Evolutionary conservation across 2,797 vertebrate genomes (phyloP).

Genomic region (Hapalemur alaotrensis): DNA sequence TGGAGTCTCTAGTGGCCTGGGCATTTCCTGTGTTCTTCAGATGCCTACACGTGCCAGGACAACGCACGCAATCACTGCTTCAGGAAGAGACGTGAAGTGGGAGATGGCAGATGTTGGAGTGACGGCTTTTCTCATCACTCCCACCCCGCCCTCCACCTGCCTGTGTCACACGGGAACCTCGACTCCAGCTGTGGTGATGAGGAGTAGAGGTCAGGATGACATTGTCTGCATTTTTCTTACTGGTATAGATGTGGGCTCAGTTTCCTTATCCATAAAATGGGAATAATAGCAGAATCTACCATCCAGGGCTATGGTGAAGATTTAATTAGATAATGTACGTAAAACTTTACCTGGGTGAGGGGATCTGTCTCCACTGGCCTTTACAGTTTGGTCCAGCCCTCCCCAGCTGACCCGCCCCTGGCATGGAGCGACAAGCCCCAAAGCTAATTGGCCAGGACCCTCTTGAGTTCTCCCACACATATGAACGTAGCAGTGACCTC

Average conservation of each 20-base stretch:
- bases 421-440: fast-evolving
- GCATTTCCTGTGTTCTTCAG: background rate
- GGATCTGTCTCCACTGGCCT: background rate
- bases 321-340: background rate
- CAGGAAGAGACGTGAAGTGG: background rate
- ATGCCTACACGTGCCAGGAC: background rate
- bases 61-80: background rate
- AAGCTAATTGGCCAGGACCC: no score
- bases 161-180: fast-evolving
- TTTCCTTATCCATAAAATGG: background rate
- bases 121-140: background rate
- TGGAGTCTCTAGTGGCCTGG: fast-evolving
- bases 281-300: background rate
- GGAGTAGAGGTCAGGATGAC: background rate
- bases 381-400: no score
- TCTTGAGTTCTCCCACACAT: fast-evolving
- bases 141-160: fast-evolving
- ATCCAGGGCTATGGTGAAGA: no score
- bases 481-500: background rate
- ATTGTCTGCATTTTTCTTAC: background rate
- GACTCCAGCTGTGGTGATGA: background rate
- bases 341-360: background rate
- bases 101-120: fast-evolving
- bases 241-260: background rate
- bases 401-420: background rate